phyloP scores from a whole-genome alignment of 2,797 vertebrate species.

The Lacerta viridis region DNA sequence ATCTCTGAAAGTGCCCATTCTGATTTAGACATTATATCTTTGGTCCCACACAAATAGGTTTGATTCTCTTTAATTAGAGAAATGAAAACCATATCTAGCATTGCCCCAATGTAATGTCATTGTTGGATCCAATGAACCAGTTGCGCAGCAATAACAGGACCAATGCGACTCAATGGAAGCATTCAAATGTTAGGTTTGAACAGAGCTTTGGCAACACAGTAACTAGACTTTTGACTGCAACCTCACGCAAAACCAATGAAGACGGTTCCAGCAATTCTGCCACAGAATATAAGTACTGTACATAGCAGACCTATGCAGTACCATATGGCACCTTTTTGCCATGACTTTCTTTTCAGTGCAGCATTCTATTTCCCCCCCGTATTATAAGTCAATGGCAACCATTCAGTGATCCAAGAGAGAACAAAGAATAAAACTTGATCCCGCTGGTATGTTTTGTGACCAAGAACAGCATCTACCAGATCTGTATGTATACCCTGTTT shows the following conservation, averaged over 20 bases:
- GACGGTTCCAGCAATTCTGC: background rate
- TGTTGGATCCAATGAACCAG: background rate
- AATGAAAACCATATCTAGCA: background rate
- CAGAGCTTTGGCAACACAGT: background rate
- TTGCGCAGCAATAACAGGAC: background rate
- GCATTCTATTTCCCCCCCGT: background rate
- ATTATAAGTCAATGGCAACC: background rate
- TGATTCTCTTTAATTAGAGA: background rate
- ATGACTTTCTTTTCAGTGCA: background rate
- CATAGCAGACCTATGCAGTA: background rate
- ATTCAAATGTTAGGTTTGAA: background rate
- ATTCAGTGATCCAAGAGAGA: background rate
- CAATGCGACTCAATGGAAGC: background rate
- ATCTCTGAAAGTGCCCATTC: background rate
- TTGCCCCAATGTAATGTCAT: background rate
- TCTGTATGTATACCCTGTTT: background rate
- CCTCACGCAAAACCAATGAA: background rate
- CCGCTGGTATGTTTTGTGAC: background rate
- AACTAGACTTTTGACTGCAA: background rate
- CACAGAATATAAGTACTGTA: background rate
- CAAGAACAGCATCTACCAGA: too few relatives aligned
- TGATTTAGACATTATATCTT: background rate
- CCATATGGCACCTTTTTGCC: background rate
- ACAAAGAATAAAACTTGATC: background rate
- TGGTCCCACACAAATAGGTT: background rate